A percentile compares a stretch with the other conserved stretches of the same genome.
Evolutionary conservation across 2,888 invertebrate genomes (phyloP).

Genomic region (Alloplasta piceator): DNA sequence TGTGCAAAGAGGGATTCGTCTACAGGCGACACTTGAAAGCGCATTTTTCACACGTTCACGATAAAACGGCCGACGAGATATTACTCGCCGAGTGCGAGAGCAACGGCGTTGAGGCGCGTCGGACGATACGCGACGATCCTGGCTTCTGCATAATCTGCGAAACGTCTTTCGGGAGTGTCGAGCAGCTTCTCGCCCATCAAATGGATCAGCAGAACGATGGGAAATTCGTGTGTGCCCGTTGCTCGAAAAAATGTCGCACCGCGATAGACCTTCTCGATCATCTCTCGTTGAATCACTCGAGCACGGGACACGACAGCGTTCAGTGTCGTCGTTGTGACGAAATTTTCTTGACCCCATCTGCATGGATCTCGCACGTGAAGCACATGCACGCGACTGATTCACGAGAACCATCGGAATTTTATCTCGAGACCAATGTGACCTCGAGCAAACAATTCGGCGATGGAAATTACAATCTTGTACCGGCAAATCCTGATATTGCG

Average conservation of each 20-base stretch:
- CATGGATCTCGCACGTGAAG: slow-evolving; percentile 67
- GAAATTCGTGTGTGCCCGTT: slow-evolving; percentile 65
- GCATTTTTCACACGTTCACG: slow-evolving; percentile 73
- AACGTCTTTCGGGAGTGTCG: slow-evolving; percentile 52
- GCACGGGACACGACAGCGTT: neutral
- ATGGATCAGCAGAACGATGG: slow-evolving; percentile 66
- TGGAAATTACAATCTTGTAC: slow-evolving; percentile 16
- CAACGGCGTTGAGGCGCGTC: neutral
- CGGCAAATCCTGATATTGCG: slow-evolving; percentile 28
- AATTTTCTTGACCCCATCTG: slow-evolving; percentile 42
- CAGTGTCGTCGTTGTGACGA: slow-evolving; percentile 67
- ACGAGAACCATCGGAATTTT: slow-evolving; percentile 53
- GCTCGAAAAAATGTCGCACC: slow-evolving; percentile 65
- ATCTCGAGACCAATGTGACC: slow-evolving; percentile 37
- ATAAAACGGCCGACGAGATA: neutral
- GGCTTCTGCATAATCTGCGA: slow-evolving; percentile 67
- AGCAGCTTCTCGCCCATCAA: slow-evolving; percentile 63
- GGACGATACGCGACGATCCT: neutral
- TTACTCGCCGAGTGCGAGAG: neutral
- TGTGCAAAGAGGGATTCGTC: slow-evolving; percentile 72
- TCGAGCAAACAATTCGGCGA: neutral
- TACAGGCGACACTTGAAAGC: slow-evolving; percentile 69
- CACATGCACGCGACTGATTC: slow-evolving; percentile 64
- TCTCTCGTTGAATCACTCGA: slow-evolving; percentile 62
- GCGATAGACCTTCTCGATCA: slow-evolving; percentile 63